phyloP scores from a whole-genome alignment of 2,113 vertebrate species.

The Trachemys scripta region DNA sequence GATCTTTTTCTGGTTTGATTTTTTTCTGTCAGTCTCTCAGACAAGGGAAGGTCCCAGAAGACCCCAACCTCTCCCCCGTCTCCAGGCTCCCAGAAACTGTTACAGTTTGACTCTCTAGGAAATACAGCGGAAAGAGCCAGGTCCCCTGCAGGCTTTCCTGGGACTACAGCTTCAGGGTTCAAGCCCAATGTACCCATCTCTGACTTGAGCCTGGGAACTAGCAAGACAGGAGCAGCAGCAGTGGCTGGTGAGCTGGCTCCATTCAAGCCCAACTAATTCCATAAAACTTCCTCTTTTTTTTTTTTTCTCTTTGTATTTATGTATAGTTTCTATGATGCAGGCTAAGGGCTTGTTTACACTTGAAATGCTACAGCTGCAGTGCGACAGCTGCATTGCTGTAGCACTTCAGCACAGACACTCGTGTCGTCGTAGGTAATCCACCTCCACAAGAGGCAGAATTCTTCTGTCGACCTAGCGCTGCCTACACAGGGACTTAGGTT shows the following conservation, averaged over 20 bases:
- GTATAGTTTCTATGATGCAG: neutral
- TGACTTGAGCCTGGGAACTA: slow-evolving; percentile 46
- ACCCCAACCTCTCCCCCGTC: slow-evolving; percentile 78
- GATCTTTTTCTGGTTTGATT: slow-evolving; percentile 4
- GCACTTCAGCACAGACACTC: neutral
- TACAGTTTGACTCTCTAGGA: slow-evolving; percentile 68
- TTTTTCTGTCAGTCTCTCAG: slow-evolving; percentile 78
- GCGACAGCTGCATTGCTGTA: neutral
- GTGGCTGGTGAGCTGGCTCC: slow-evolving; percentile 57
- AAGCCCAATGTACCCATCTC: slow-evolving; percentile 56
- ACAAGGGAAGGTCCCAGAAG: slow-evolving; percentile 80
- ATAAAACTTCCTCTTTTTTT: neutral
- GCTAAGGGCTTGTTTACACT: neutral
- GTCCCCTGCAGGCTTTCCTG: slow-evolving; percentile 62
- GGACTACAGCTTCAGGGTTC: slow-evolving; percentile 36
- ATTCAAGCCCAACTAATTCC: neutral
- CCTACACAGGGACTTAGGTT: neutral
- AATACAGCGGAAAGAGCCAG: slow-evolving; percentile 71
- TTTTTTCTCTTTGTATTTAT: neutral
- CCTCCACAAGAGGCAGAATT: neutral
- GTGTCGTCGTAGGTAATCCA: neutral
- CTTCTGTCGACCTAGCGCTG: neutral
- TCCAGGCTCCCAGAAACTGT: slow-evolving; percentile 73
- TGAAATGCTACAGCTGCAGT: neutral
- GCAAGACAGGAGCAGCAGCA: slow-evolving; percentile 49